Conservation (phyloP, 1,140 invertebrate genomes). For the Archivesica marissinica region DNA sequence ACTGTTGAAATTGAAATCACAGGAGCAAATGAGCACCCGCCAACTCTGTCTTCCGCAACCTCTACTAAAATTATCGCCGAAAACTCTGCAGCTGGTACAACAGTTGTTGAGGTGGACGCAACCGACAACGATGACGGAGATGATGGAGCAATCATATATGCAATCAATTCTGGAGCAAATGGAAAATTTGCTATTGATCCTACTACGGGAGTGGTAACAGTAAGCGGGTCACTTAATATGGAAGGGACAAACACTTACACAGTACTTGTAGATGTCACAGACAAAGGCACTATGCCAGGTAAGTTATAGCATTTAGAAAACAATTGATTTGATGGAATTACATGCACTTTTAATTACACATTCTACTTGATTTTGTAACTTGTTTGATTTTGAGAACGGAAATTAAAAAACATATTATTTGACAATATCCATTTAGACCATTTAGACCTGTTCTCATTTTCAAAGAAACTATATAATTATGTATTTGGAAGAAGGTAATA, state of each 20-base stretch:
- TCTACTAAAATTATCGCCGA: constrained; percentile 56
- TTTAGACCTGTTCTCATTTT: no score
- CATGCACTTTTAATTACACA: no score
- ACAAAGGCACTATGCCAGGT: constrained; percentile 58
- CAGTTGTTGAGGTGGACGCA: constrained; percentile 62
- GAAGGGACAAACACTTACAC: constrained; percentile 67
- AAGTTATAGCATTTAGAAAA: no score
- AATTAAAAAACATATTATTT: no score
- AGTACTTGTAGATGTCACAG: constrained; percentile 63
- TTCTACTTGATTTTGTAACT: no score
- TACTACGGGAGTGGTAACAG: constrained; percentile 63
- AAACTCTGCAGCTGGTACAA: constrained; percentile 46
- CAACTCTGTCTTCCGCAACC: constrained; percentile 87
- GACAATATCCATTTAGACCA: no score
- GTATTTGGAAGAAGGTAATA: no score
- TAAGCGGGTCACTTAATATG: constrained; percentile 69
- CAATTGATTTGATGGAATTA: no score
- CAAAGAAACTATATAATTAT: no score
- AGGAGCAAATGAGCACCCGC: constrained; percentile 97
- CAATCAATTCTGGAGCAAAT: constrained; percentile 62
- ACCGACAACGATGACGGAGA: constrained; percentile 68
- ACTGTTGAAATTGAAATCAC: constrained; percentile 65
- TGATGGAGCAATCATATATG: constrained; percentile 69
- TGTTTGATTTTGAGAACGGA: no score
- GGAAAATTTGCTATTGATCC: constrained; percentile 68